Evolutionary conservation across 35 echinoderm and acorn worm species (phyloP).

Genomic region (Heliocidaris erythrogramma): DNA sequence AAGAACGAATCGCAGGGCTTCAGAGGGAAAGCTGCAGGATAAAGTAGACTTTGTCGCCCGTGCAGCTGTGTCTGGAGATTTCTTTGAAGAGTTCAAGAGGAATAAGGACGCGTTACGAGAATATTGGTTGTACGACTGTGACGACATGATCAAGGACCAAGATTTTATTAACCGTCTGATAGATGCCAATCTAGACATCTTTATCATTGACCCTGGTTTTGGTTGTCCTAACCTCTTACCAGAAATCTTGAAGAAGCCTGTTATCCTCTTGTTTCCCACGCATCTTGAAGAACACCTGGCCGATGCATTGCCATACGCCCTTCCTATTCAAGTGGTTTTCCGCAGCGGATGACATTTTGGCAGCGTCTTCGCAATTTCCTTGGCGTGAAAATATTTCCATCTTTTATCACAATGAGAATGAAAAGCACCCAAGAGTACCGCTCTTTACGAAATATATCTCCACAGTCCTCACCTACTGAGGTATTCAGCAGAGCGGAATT

Average conservation of each 20-base stretch:
- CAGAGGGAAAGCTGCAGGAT: not conserved
- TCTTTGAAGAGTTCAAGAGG: not conserved
- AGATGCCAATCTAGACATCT: not conserved
- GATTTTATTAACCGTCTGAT: not conserved
- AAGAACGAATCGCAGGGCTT: not conserved
- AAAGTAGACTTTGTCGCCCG: not conserved
- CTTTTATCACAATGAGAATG: not conserved
- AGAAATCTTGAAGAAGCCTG: not conserved
- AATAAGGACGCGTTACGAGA: not conserved
- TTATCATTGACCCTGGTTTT: not conserved
- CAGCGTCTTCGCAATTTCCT: not conserved
- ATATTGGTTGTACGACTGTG: not conserved
- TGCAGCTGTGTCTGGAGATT: not conserved
- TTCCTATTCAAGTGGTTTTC: not conserved
- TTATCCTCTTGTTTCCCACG: not conserved
- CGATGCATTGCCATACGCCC: not conserved
- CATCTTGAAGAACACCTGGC: not conserved
- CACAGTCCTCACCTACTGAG: not conserved
- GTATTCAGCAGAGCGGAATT: not conserved
- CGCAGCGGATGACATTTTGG: slow-evolving; percentile 1
- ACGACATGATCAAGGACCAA: not conserved
- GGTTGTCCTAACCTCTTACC: not conserved
- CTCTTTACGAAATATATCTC: not conserved
- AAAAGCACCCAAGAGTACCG: not conserved
- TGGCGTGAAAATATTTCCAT: not conserved